Conservation (phyloP, 2,113 vertebrate species). For the Toxotes chatareus region DNA sequence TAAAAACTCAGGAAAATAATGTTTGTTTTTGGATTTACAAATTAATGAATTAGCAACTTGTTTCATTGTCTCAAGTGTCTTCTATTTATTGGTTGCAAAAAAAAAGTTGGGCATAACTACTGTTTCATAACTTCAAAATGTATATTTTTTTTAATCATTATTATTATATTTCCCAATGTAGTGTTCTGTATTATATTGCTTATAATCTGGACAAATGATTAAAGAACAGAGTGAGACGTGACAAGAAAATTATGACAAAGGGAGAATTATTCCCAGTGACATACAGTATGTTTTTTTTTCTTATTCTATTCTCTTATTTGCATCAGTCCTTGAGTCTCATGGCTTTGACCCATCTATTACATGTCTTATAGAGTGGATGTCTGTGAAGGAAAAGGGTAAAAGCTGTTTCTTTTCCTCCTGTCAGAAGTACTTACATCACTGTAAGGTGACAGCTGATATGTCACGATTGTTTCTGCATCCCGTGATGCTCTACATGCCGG, state of each 20-base stretch:
- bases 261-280: neutral
- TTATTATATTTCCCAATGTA: neutral
- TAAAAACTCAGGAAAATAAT: no score
- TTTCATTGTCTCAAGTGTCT: no score
- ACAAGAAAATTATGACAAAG: neutral
- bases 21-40: no score
- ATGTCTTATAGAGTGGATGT: neutral
- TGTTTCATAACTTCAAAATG: no score
- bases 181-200: neutral
- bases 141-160: no score
- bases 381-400: conserved; percentile 44
- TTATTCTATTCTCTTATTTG: neutral
- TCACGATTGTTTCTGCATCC: conserved; percentile 47
- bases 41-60: no score
- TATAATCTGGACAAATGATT: neutral
- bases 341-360: neutral
- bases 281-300: neutral
- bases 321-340: neutral
- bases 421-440: conserved; percentile 61
- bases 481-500: conserved; percentile 47
- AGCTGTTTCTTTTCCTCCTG: conserved; percentile 46
- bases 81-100: no score
- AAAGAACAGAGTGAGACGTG: neutral
- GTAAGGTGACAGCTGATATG: conserved; percentile 64
- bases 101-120: no score